phyloP scores from a whole-genome alignment of 53 echinoderm and acorn worm species.

The Arbacia lixula region DNA sequence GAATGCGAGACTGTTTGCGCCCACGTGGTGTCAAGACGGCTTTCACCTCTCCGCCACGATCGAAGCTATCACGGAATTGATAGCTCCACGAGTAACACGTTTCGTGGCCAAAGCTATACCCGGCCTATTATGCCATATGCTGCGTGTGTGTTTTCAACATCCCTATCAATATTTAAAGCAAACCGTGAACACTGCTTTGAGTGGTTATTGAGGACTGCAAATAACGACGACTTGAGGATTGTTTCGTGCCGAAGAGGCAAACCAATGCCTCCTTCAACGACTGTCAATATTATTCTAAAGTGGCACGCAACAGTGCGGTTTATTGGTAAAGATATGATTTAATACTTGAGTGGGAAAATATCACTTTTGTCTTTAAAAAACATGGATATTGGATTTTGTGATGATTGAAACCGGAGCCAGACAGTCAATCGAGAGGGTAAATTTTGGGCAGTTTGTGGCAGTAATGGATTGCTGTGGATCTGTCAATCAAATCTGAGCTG shows the following conservation, averaged over 20 bases:
- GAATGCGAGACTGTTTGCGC: no score
- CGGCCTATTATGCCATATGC: slow-evolving; percentile 9
- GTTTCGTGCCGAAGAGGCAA: neutral
- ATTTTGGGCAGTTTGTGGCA: no score
- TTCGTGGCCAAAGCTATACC: slow-evolving; percentile 2
- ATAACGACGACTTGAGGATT: neutral
- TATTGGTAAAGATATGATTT: no score
- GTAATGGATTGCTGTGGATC: no score
- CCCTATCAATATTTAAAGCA: slow-evolving; percentile 37
- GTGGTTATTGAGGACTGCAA: neutral
- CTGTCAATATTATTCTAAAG: slow-evolving; percentile 18
- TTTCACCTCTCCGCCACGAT: neutral
- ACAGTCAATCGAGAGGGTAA: no score
- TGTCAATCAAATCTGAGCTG: no score
- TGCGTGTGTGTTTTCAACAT: slow-evolving; percentile 11
- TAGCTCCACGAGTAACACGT: neutral
- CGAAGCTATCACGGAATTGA: slow-evolving; percentile 36
- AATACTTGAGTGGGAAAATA: no score
- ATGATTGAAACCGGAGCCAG: no score
- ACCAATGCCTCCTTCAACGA: slow-evolving; percentile 4
- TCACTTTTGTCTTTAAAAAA: no score
- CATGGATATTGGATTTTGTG: no score
- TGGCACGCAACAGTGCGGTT: neutral
- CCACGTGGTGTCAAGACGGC: neutral
- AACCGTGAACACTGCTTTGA: neutral